Percentiles rank a stretch among this genome's conserved stretches.
Conservation (phyloP, 1,140 invertebrate species). For the Whitmania pigra region DNA sequence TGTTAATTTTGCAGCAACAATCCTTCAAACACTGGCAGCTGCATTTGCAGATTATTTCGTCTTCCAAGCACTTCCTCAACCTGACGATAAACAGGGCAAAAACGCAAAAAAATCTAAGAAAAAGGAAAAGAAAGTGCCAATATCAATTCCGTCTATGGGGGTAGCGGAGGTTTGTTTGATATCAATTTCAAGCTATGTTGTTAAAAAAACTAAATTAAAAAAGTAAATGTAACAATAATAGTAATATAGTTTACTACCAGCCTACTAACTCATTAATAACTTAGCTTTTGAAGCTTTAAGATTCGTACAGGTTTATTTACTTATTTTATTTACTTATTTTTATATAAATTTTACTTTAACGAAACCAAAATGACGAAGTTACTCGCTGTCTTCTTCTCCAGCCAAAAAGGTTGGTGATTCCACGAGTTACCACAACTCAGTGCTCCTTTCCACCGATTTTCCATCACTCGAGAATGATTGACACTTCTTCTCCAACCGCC, state of each 20-base stretch:
- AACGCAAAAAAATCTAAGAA: not conserved
- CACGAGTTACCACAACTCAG: not conserved
- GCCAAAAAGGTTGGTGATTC: not conserved
- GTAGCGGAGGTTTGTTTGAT: not conserved
- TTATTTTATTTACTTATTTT: not conserved
- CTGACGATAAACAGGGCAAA: not conserved
- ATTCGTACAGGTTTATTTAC: too few relatives aligned
- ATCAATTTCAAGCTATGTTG: not conserved
- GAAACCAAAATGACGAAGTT: not conserved
- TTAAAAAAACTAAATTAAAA: too few relatives aligned
- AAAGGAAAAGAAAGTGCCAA: not conserved
- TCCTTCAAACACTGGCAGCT: not conserved
- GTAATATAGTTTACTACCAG: too few relatives aligned
- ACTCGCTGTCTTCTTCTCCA: not conserved
- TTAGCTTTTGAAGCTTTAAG: too few relatives aligned
- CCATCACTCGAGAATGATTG: not conserved
- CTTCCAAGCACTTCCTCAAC: constrained; percentile 1
- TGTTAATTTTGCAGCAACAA: not conserved
- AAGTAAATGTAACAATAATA: too few relatives aligned
- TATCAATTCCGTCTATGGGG: not conserved
- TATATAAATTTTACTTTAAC: not conserved
- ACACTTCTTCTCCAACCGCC: not conserved
- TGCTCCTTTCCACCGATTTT: not conserved
- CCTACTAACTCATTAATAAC: too few relatives aligned
- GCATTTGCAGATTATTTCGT: constrained; percentile 11